Conservation (phyloP, 2,888 invertebrate species). For the Acrocera orbiculus region DNA sequence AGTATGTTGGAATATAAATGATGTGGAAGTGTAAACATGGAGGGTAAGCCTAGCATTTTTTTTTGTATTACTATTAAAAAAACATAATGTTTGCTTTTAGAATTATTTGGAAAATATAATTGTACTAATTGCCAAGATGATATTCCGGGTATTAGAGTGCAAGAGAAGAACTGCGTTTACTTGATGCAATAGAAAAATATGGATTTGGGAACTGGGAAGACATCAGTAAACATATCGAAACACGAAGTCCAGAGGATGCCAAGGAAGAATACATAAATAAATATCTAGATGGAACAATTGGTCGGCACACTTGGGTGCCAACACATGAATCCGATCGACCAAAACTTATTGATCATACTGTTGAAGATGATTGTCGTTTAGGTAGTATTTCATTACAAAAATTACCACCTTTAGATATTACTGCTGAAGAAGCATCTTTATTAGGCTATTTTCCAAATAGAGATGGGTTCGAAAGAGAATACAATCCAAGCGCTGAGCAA, state of each 20-base stretch:
- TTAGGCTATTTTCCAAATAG: constrained; percentile 88
- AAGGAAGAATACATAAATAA: constrained; percentile 80
- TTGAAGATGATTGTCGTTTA: constrained; percentile 58
- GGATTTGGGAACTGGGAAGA: constrained; percentile 96
- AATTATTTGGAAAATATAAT: constrained; percentile 52
- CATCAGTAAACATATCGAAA: constrained; percentile 77
- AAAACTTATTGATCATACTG: constrained; percentile 53
- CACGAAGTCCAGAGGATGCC: constrained; percentile 76
- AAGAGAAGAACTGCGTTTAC: constrained; percentile 74
- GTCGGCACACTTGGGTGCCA: constrained; percentile 68
- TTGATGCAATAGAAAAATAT: constrained; percentile 88
- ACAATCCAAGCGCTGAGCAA: constrained; percentile 81
- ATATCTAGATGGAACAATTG: constrained; percentile 80
- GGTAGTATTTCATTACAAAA: constrained; percentile 47
- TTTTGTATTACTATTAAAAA: neutral
- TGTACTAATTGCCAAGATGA: constrained; percentile 93
- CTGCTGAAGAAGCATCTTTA: constrained; percentile 68
- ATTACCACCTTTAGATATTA: constrained; percentile 64
- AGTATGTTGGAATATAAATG: too few relatives aligned
- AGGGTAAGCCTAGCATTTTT: neutral
- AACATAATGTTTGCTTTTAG: constrained; percentile 37
- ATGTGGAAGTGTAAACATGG: too few relatives aligned
- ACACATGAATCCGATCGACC: constrained; percentile 51
- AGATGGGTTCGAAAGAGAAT: constrained; percentile 93
- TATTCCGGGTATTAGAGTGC: constrained; percentile 72